Base-by-base conservation (phyloP, 2,888 invertebrate species). In the Clitarchus hookeri region DNA sequence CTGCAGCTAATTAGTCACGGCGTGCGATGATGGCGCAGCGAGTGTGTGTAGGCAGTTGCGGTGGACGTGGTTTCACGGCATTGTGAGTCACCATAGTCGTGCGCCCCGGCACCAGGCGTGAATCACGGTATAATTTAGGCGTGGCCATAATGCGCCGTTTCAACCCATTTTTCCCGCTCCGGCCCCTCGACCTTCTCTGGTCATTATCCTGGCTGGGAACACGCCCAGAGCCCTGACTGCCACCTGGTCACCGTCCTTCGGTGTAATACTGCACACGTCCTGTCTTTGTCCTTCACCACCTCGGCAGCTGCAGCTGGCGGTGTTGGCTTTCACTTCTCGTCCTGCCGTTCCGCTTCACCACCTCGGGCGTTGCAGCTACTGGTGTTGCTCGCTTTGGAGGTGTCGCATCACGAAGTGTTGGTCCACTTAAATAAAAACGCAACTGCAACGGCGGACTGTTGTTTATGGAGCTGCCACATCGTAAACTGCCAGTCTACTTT, bases 21-120 rank as follows among this genome's bases (percentile, higher is more conserved):
- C 23, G 23, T 23, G n/a, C 16, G 16, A 65, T 65, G 0, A n/a
- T 19, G 65, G 65, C 23, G 23, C 23, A n/a, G 65, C 65, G 65
- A 65, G 65, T n/a, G 65, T n/a, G 65, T 65, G 65, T 65, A n/a
- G 65, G 65, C 65, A 65, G 65, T 65, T 65, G 65, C 65, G 65
- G 65, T n/a, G 19, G 65, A 65, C n/a, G 65, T n/a, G 65, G 65
- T 65, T 65, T 53, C 53, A 65, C 1, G 65, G 65, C n/a, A 65
- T 65, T 65, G n/a, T 65, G 65, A 65, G 65, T 65, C 65, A 65
- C 65, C 16, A 23, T n/a, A n/a, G 19, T 19, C 65, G 65, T n/a
- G 65, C 65, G 65, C 23, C n/a, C 65, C 65, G 65, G 65, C 65
- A n/a, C 65, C 65, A n/a, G 65, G 65, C 65, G 65, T 65, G 65